A percentile compares a stretch with the other conserved stretches of the same genome.
phyloP scores from a whole-genome alignment of 2,797 vertebrate species.

The Podarcis lilfordi region DNA sequence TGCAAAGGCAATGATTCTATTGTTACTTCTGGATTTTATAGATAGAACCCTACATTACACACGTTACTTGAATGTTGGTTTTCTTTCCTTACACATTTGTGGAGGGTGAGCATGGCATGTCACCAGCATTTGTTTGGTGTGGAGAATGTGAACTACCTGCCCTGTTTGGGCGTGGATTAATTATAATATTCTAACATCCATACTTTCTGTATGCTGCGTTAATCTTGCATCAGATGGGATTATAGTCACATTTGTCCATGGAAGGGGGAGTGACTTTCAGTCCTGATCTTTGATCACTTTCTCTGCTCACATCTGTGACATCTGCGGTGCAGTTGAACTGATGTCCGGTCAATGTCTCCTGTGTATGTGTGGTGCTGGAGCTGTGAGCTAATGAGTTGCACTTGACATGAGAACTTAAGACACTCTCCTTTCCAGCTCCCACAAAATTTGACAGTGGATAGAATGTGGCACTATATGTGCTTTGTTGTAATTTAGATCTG shows the following conservation, averaged over 20 bases:
- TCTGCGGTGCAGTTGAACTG: not conserved
- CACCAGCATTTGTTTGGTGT: not conserved
- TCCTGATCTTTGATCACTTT: not conserved
- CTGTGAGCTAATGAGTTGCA: too few relatives aligned
- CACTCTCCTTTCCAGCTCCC: not conserved
- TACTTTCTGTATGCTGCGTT: not conserved
- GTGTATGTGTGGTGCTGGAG: too few relatives aligned
- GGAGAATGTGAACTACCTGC: not conserved
- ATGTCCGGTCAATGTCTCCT: not conserved
- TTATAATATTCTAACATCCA: not conserved
- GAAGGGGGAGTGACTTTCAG: too few relatives aligned
- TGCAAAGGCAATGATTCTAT: too few relatives aligned
- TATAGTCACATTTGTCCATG: not conserved
- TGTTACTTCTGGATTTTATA: not conserved
- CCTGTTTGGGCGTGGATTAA: not conserved
- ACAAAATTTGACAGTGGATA: not conserved
- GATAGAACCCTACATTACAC: not conserved
- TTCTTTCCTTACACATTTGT: not conserved
- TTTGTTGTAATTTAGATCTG: not conserved
- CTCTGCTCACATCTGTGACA: not conserved
- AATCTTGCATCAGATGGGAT: not conserved
- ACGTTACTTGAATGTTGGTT: not conserved
- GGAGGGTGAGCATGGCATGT: not conserved
- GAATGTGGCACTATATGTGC: not conserved
- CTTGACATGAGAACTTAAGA: too few relatives aligned